These are phyloP conservation scores for Oenanthe melanoleuca DNA, from an alignment of 2,113 vertebrate species.

Conservation along the genomic window DNA sequence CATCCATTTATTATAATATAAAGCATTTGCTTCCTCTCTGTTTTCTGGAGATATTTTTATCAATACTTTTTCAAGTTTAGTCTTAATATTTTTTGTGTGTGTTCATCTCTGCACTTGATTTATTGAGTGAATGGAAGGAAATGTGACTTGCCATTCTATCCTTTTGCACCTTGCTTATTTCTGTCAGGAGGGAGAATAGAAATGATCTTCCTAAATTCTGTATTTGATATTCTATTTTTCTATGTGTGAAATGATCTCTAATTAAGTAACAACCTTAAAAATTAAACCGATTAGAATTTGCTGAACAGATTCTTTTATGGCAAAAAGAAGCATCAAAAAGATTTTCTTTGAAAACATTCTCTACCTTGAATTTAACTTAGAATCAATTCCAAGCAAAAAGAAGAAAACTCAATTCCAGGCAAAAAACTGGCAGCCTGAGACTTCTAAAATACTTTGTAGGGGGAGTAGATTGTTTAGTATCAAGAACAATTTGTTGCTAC, in stretches of 20 bases:
- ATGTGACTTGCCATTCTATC: neutral
- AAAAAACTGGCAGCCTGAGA: neutral
- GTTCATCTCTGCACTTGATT: constrained; percentile 28
- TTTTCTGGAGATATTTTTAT: constrained; percentile 21
- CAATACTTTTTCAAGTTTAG: constrained; percentile 1
- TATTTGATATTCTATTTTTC: neutral
- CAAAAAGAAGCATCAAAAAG: neutral
- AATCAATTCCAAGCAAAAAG: neutral
- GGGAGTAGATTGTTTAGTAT: neutral
- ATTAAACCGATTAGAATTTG: neutral
- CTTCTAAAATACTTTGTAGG: neutral
- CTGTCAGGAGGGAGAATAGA: neutral
- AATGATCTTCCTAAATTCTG: neutral
- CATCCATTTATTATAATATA: neutral
- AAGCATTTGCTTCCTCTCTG: neutral
- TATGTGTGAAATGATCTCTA: neutral
- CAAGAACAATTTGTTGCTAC: neutral
- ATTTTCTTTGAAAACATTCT: neutral
- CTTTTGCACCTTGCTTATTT: neutral
- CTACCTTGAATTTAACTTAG: neutral
- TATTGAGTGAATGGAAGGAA: neutral
- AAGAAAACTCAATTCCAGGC: neutral
- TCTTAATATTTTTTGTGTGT: neutral
- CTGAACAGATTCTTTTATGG: neutral
- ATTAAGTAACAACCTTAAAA: neutral